Base-by-base conservation (phyloP, 1,140 invertebrate genomes). In the Drosophila bocki region DNA sequence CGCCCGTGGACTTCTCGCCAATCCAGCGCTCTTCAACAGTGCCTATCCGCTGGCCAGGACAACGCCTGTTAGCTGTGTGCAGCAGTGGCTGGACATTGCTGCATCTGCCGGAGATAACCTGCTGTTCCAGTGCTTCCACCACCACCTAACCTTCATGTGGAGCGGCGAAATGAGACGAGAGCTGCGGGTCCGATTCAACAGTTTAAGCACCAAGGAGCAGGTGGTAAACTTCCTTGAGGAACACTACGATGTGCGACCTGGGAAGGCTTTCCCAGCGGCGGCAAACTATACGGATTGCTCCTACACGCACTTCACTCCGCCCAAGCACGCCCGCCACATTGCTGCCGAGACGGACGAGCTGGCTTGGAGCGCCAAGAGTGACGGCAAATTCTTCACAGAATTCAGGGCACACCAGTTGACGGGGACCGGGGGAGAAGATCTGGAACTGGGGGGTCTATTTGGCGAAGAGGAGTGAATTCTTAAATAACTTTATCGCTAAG, bases 61-160 rank as follows among this genome's bases (percentile, higher is more conserved):
- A 32, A 99, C 98, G 13, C 96, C 98, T 0, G 45, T 95, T 3
- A 93, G 94, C 50, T 99, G 98, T 94, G 92, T 99, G 9, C 95
- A 96, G 93, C 94, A 97, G 50, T 99, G 98, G 98, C 93, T 99
- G 71, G 94, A 96, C 81, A 95, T 99, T 50, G 95, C 95, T 71
- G 79, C 93, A 56, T 75, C 82, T 48, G 92, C 93, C 33, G 72
- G 91, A 83, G 68, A 94, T 90, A 91, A 94, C 94, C 92, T 95
- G 78, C 94, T 94, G 42, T 98, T 98, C 93, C 95, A 96, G 63
- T 96, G 95, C 91, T 98, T 99, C 87, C 98, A 99, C 93, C 97
- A 98, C 92, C 98, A 99, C 94, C 94, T 99, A 56, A 97, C 97
- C 48, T 98, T 98, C 91, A 99, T 99, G 98, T 93, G 97, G 78